Base-by-base conservation (phyloP, 2,888 invertebrate genomes). In the Rhorus exstirpatorius region DNA sequence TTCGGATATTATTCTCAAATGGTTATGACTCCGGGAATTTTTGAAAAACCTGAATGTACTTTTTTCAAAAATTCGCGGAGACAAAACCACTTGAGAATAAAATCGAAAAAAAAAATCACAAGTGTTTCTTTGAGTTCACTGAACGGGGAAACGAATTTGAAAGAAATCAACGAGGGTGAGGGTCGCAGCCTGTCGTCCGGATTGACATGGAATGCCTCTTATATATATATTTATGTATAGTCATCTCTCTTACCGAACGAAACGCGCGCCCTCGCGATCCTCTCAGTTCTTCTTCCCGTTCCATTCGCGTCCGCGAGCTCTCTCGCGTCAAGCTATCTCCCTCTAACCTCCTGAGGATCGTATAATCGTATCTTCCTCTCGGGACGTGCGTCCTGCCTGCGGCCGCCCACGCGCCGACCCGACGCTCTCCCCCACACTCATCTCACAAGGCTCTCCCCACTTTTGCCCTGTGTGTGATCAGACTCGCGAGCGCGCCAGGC, bases 371-470 rank as follows among this genome's bases (percentile, higher is more conserved):
- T 86, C 88, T 87, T 86, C 70, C 81, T 86, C 86, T 74, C 83
- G 86, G 88, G 92, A 92, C 92, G 92, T 89, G 92, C 92, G 92
- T 90, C 91, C 90, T 90, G 92, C 92, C 92, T 91, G 91, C 91
- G 92, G 92, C 91, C 92, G 92, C 92, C 92, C 92, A 93, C 92
- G 92, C 92, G 92, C 92, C 92, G 91, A 92, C 91, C 91, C 90
- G 89, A 88, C 86, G 91, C 90, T 68, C 90, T 90, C 88, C 88
- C 89, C 88, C 88, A 89, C 87, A 84, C 85, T 86, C 86, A 87
- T 85, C 87, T 87, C 88, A 85, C 85, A 85, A 86, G 85, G 84
- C 87, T 89, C 90, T 86, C 10, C 63, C 10, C 14, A 6, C 41
- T 21, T 86, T 83, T 72, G 53, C 55, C 83, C n/a, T n/a, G n/a